Conservation (phyloP, 2,888 invertebrate species). For the Apamea monoglypha region DNA sequence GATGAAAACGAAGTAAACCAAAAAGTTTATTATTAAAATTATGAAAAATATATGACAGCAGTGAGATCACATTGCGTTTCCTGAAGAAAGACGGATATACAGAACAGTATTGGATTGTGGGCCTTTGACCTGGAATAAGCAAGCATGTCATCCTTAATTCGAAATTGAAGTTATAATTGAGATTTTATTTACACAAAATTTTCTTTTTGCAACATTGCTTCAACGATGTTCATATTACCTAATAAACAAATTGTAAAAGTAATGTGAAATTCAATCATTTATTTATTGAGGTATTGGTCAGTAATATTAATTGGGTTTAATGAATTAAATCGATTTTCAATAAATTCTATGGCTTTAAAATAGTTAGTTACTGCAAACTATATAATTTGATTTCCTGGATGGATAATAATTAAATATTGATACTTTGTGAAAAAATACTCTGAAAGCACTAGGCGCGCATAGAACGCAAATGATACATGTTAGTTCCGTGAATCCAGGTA, state of each 20-base stretch:
- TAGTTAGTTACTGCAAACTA: background rate
- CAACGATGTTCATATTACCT: background rate
- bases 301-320: background rate
- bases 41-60: conserved; percentile 24
- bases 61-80: background rate
- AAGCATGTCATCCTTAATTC: background rate
- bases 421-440: background rate
- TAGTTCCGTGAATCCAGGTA: background rate
- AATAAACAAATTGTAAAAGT: background rate
- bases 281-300: too few relatives aligned
- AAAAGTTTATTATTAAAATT: conserved; percentile 38
- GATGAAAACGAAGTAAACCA: conserved; percentile 9
- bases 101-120: background rate
- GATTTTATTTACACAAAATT: background rate
- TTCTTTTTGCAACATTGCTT: background rate
- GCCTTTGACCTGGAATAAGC: background rate
- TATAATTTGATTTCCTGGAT: conserved; percentile 24
- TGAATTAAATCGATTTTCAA: background rate
- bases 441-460: background rate
- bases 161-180: background rate
- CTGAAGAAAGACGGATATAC: background rate
- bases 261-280: too few relatives aligned
- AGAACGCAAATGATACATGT: background rate
- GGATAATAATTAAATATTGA: conserved; percentile 11
- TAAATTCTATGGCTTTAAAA: conserved; percentile 3